These are phyloP conservation scores for Listronotus oregonensis DNA, from an alignment of 1,140 invertebrate species.

Conservation along the genomic window DNA sequence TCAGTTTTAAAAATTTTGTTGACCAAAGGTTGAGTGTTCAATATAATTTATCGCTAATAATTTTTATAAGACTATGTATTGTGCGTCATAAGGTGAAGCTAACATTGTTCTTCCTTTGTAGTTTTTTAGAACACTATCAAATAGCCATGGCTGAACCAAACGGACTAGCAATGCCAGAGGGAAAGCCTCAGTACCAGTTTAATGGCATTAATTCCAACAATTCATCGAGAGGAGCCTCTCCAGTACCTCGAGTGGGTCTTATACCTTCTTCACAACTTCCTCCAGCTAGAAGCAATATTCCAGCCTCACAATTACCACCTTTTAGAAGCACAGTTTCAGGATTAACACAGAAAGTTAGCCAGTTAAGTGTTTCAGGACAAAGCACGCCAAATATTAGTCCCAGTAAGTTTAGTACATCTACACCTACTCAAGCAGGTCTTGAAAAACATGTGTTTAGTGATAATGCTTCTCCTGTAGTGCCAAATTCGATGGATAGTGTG, in stretches of 20 bases:
- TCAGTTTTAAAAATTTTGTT: not conserved
- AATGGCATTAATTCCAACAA: conserved; percentile 52
- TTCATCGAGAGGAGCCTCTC: conserved; percentile 53
- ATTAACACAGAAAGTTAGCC: conserved; percentile 41
- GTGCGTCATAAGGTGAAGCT: not conserved
- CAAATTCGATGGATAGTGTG: conserved; percentile 27
- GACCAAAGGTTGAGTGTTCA: conserved; percentile 30
- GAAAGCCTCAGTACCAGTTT: conserved; percentile 34
- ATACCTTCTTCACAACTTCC: conserved; percentile 51
- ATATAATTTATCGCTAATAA: not conserved
- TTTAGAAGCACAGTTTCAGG: conserved; percentile 30
- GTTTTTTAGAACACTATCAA: not conserved
- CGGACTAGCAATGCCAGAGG: conserved; percentile 13
- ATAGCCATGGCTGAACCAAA: conserved; percentile 29
- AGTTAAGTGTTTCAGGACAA: conserved; percentile 40
- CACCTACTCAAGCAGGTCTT: conserved; percentile 31
- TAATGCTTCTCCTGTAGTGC: conserved; percentile 32
- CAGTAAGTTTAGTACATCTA: conserved; percentile 31
- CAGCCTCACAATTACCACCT: conserved; percentile 48
- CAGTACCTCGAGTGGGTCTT: conserved; percentile 36
- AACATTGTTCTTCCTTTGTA: conserved; percentile 1
- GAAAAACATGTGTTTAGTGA: conserved; percentile 32
- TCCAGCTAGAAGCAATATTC: conserved; percentile 41
- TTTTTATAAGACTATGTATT: not conserved
- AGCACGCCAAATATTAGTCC: conserved; percentile 28